Conservation (phyloP, 1,140 invertebrate genomes). For the Drosophila repletoides region DNA sequence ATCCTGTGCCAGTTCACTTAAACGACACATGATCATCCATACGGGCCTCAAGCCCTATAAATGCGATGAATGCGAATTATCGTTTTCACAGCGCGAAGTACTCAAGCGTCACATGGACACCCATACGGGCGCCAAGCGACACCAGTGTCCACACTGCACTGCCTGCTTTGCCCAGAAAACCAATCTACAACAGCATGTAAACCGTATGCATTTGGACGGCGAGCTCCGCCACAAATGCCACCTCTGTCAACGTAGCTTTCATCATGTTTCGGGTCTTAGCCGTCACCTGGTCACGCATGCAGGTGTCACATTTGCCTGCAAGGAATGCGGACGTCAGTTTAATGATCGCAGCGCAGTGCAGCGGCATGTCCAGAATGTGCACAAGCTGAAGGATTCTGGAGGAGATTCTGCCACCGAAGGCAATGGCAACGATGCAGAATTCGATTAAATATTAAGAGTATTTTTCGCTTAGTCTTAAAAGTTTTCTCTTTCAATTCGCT, state of each 20-base stretch:
- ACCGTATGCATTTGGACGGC: conserved; percentile 84
- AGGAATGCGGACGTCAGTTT: conserved; percentile 87
- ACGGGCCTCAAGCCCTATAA: conserved; percentile 90
- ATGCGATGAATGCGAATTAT: conserved; percentile 88
- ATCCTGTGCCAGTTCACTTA: conserved; percentile 90
- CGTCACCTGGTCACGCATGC: conserved; percentile 88
- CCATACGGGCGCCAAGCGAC: conserved; percentile 93
- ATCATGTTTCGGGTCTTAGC: conserved; percentile 86
- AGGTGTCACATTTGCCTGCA: conserved; percentile 86
- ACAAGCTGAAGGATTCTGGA: conserved; percentile 36
- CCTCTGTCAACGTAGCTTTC: conserved; percentile 85
- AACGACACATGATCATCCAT: conserved; percentile 90
- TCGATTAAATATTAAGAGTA: neutral
- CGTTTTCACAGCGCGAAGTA: conserved; percentile 91
- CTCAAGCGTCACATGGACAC: conserved; percentile 91
- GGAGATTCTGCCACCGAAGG: conserved; percentile 25
- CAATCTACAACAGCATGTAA: conserved; percentile 86
- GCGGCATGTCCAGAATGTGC: conserved; percentile 83
- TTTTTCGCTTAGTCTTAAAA: too few species aligned
- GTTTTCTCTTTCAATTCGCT: too few species aligned
- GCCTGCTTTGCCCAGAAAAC: conserved; percentile 89
- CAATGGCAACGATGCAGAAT: conserved; percentile 42
- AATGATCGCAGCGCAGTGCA: conserved; percentile 87
- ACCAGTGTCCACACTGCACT: conserved; percentile 89
- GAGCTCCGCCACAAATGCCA: conserved; percentile 87